Evolutionary conservation across 1,140 invertebrate genomes (phyloP), one percentile per base, ranked within the genome.

Genomic region (Neomicropteryx cornuta): DNA sequence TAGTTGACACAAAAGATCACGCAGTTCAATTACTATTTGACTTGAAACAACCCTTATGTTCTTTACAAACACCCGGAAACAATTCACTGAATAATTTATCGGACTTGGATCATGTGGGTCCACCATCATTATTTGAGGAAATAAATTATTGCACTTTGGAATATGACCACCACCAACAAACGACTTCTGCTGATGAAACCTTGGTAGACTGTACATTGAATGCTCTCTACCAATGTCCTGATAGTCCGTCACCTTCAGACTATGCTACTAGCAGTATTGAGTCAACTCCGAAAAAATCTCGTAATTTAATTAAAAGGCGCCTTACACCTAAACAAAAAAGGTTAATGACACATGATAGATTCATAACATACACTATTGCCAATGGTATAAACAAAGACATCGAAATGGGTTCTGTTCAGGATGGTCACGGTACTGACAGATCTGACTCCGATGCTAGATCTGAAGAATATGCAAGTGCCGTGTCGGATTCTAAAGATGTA

Each of bases 61-160:
- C 62, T 40, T 60, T 66, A 33, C 62, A 49, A 44, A 29, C 63
- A 4, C 46, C 65, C 4, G 56, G 55, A 27, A 55, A 58, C 23
- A 69, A 67, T 28, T 74, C 69, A 46, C 55, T 68, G 2, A 73
- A 62, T 33, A 76, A 79, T 46, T 59, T 81, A 48, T 60, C 62
- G 20, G 80, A 83, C 41, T 57, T 89, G 29, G 85, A 90, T 30
- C 81, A 81, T 45, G 76, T 86, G 1, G 83, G 85, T 46, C 85
- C 86, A 13, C 85, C 87, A 1, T 85, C 83, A 2, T 63, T 81
- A 21, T 79, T 90, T 69, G 79, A 85, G 33, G 80, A 87, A 50
- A 58, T 84, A 38, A 70, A 77, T 0, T 82, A 85, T 45, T 79
- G 87, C 4, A 77, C 76, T 0, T 62, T 78, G 18, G 73, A 73